Evolutionary conservation across 2,113 vertebrate species (phyloP), one percentile per base, ranked within the genome.

Genomic region (Holacanthus passer): DNA sequence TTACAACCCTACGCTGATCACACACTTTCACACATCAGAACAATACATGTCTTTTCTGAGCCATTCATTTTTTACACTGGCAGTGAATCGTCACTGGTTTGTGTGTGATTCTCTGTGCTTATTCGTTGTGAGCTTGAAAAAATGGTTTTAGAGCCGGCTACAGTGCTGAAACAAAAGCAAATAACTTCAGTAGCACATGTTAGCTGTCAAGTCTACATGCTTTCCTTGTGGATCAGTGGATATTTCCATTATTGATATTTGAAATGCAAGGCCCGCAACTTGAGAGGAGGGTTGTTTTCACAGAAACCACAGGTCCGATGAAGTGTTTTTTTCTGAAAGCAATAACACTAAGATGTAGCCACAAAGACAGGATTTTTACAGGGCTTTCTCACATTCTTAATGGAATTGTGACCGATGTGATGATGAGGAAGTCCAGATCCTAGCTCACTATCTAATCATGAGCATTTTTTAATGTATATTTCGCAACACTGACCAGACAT

Each of bases 171-270:
- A 37, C 17, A 64, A 59, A 68, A 59, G 37, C 35, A 73, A 83
- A 80, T 63, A 32, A 20, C 43, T 60, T 63, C 1, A 63, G 59
- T 52, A n/a, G 53, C 67, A 64, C 27, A 70, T 11, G 62, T 70
- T 67, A 39, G 73, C 82, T 56, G 63, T 81, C n/a, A 31, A n/a
- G 50, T 22, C 37, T 41, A 27, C 35, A 45, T 32, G 63, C 32
- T 79, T 71, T 73, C 37, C 65, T 50, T 68, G 58, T 64, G 39
- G 68, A 56, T 73, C 45, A 59, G 19, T 56, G 58, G 55, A 74
- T 50, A 53, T 52, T 64, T 77, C 74, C 5, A 3, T 56, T 85
- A 77, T 86, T 91, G 78, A 68, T 77, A 32, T 85, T 81, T 87
- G 71, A 73, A 72, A 77, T 86, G 84, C 56, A 52, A 45, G 45